A percentile compares a stretch with the other conserved stretches of the same genome.
Evolutionary conservation across 2,888 invertebrate species (phyloP).

Genomic region (Junonia oenone): DNA sequence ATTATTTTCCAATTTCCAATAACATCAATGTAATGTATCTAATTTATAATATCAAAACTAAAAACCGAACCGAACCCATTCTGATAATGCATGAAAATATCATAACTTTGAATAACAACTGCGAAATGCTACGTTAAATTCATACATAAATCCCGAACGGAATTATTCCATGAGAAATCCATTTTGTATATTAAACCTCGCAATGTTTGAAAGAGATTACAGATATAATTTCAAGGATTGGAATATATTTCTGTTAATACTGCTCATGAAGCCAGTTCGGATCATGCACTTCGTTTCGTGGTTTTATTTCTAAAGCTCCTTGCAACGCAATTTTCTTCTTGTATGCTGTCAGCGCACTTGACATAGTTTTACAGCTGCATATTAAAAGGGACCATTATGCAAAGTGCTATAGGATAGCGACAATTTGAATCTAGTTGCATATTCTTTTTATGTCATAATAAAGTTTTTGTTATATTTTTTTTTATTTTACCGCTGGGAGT

Average conservation of each 20-base stretch:
- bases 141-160: constrained; percentile 3
- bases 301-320: constrained; percentile 30
- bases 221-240: constrained; percentile 21
- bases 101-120: neutral
- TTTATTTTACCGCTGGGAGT: neutral
- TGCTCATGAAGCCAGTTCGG: constrained; percentile 34
- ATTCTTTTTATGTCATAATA: constrained; percentile 13
- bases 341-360: constrained; percentile 39
- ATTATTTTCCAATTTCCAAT: no score
- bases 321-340: constrained; percentile 43
- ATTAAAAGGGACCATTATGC: constrained; percentile 26
- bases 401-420: constrained; percentile 23
- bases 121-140: constrained; percentile 10
- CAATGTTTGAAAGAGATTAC: constrained; percentile 22
- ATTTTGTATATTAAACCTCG: constrained; percentile 21
- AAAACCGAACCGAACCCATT: neutral
- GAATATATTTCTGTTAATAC: constrained; percentile 19
- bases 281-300: constrained; percentile 40
- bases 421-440: constrained; percentile 16
- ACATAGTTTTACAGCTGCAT: constrained; percentile 39
- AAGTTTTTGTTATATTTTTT: constrained; percentile 10
- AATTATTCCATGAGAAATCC: constrained; percentile 13
- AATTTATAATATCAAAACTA: no score
- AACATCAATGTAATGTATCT: no score
- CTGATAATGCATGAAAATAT: neutral